phyloP scores from a whole-genome alignment of 2,888 invertebrate species.

The Callinectes sapidus region DNA sequence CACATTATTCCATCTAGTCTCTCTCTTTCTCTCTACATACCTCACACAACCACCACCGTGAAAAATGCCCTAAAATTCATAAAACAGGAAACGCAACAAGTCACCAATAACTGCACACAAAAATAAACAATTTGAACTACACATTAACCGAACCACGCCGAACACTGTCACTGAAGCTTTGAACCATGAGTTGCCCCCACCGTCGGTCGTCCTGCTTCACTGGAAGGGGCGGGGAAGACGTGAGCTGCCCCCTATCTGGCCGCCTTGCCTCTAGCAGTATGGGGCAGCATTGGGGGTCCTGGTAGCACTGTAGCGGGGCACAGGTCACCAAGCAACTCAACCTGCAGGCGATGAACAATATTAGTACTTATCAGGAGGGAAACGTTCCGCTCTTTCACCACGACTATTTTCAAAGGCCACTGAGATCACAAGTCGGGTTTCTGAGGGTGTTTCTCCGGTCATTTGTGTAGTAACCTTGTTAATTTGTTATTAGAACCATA shows the following conservation, averaged over 20 bases:
- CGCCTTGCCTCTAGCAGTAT: constrained; percentile 52
- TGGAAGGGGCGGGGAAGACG: neutral
- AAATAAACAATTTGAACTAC: neutral
- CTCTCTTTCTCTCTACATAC: neutral
- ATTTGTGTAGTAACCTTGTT: too few relatives aligned
- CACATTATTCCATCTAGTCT: neutral
- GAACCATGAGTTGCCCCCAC: neutral
- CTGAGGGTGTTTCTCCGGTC: too few relatives aligned
- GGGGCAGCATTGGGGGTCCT: constrained; percentile 58
- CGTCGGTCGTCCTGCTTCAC: neutral
- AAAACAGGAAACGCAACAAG: neutral
- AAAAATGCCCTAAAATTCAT: neutral
- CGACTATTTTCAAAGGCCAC: too few relatives aligned
- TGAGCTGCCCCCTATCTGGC: neutral
- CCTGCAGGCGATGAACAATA: constrained; percentile 27
- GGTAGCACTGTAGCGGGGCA: constrained; percentile 56
- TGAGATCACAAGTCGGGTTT: too few relatives aligned
- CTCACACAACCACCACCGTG: neutral
- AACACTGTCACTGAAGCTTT: neutral
- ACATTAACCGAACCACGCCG: neutral
- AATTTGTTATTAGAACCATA: too few relatives aligned
- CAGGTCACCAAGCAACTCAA: constrained; percentile 60
- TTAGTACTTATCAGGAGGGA: too few relatives aligned
- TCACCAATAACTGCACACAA: neutral
- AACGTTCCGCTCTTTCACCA: too few relatives aligned